These are phyloP conservation scores for Centruroides sculpturatus DNA, from an alignment of 1,140 invertebrate species.

Conservation along the genomic window DNA sequence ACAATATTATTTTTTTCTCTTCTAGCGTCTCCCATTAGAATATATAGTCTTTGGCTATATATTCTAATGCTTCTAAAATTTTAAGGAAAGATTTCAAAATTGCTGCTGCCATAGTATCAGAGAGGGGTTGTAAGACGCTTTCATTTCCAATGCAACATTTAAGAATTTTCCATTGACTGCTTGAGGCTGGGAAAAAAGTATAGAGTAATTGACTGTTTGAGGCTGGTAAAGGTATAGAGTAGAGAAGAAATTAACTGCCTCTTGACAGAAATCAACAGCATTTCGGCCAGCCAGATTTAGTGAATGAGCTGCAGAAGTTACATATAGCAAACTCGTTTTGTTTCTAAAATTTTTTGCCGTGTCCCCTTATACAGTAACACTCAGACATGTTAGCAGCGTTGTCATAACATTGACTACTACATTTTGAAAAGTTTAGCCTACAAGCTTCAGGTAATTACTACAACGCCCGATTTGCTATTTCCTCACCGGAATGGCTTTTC, in stretches of 20 bases:
- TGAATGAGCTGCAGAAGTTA: background rate
- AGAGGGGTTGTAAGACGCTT: conserved; percentile 6
- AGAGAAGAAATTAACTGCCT: background rate
- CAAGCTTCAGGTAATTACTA: no score
- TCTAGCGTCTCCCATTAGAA: conserved; percentile 6
- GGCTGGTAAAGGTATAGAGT: background rate
- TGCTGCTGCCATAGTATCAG: conserved; percentile 7
- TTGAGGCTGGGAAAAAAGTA: conserved; percentile 6
- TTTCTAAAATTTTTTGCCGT: background rate
- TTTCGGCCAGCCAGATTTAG: background rate
- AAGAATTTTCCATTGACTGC: conserved; percentile 7
- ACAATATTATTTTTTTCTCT: conserved; percentile 5
- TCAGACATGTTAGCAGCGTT: background rate
- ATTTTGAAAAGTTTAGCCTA: no score
- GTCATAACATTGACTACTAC: no score
- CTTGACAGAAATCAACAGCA: background rate
- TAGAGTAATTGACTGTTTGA: conserved; percentile 2
- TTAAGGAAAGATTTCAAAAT: conserved; percentile 9
- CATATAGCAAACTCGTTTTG: background rate
- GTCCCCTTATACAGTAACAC: background rate
- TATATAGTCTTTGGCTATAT: conserved; percentile 7
- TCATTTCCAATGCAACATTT: conserved; percentile 5
- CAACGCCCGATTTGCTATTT: no score
- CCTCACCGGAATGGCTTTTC: no score
- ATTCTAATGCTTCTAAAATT: conserved; percentile 9